Conservation (phyloP, 1,140 invertebrate genomes). For the Leptopilina clavipes region DNA sequence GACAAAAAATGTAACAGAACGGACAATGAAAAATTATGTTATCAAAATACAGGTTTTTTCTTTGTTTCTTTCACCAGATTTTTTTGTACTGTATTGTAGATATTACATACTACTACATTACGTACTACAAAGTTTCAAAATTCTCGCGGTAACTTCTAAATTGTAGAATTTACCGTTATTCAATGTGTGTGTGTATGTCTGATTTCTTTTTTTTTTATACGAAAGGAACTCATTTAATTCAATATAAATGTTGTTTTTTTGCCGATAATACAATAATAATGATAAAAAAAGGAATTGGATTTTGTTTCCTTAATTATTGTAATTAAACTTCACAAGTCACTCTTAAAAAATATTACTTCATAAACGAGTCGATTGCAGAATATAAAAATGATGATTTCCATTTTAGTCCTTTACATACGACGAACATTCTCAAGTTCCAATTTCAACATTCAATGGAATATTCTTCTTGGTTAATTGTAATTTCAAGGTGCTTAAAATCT, state of each 20-base stretch:
- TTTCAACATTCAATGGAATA: constrained; percentile 15
- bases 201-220: not conserved
- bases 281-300: not conserved
- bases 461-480: not conserved
- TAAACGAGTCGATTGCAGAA: constrained; percentile 11
- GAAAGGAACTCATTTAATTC: not conserved
- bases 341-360: not conserved
- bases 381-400: constrained; percentile 23
- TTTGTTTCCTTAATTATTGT: not conserved
- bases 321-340: not conserved
- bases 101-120: not conserved
- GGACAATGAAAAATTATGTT: not conserved
- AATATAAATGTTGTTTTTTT: not conserved
- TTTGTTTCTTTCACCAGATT: not conserved
- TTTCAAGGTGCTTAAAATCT: constrained; percentile 43
- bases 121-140: not conserved
- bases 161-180: not conserved
- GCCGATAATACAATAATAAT: not conserved
- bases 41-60: not conserved
- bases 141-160: not conserved
- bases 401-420: not conserved
- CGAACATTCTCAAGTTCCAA: not conserved
- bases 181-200: too few species aligned
- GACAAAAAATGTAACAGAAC: not conserved
- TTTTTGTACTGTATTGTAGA: constrained; percentile 1